Conservation (phyloP, 2,797 vertebrate genomes). For the Pogonophryne albipinna region DNA sequence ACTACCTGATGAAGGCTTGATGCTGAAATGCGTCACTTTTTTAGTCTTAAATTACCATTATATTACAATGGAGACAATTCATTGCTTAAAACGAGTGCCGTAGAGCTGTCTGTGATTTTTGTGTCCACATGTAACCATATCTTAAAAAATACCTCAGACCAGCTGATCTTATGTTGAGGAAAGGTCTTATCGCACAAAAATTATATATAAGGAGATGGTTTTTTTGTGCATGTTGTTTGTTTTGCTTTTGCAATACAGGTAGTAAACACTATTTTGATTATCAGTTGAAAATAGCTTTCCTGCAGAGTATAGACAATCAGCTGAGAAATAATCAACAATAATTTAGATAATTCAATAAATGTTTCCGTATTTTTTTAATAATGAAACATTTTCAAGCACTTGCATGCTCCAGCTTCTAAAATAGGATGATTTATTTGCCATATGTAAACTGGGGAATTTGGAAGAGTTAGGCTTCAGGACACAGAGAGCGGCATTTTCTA, state of each 20-base stretch:
- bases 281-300: neutral
- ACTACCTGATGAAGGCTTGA: too few species aligned
- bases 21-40: too few species aligned
- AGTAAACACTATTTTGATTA: neutral
- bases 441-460: neutral
- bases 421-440: neutral
- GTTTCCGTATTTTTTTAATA: neutral
- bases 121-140: too few species aligned
- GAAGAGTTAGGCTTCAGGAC: neutral
- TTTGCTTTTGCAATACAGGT: neutral
- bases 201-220: neutral
- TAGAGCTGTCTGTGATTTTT: too few species aligned
- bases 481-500: neutral
- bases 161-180: too few species aligned
- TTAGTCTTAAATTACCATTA: too few species aligned
- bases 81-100: too few species aligned
- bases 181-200: too few species aligned
- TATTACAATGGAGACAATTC: too few species aligned
- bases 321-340: neutral
- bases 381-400: neutral
- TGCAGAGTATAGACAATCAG: neutral
- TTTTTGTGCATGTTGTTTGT: neutral
- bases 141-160: too few species aligned
- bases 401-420: neutral
- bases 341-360: neutral